These are phyloP conservation scores for Pogonomyrmex barbatus DNA, from an alignment of 1,140 invertebrate species.

Conservation along the genomic window DNA sequence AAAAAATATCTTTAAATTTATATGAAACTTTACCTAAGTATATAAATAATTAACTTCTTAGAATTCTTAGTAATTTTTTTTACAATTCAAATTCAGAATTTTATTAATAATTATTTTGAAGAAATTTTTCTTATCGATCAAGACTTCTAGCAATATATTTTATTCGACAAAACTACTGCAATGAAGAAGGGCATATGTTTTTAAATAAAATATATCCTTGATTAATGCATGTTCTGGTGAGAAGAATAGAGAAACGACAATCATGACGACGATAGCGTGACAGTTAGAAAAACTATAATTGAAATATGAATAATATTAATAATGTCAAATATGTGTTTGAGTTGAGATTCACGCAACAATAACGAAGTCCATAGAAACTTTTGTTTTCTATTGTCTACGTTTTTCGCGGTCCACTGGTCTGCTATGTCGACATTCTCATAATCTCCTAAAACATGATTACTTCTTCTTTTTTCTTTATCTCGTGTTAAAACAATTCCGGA, in stretches of 20 bases:
- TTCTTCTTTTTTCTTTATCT: slow-evolving; percentile 10
- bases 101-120: slow-evolving; percentile 16
- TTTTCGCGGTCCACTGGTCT: slow-evolving; percentile 11
- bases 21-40: not conserved
- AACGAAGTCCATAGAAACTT: not conserved
- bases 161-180: not conserved
- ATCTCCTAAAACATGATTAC: slow-evolving; percentile 14
- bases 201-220: not conserved
- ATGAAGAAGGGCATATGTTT: not conserved
- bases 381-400: not conserved
- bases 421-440: not conserved
- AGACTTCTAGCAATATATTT: not conserved
- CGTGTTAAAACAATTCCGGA: not conserved
- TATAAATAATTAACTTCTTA: not conserved
- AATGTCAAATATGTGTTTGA: not conserved
- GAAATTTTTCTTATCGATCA: not conserved
- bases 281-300: slow-evolving; percentile 20
- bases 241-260: not conserved
- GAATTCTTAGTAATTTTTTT: not conserved
- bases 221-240: not conserved
- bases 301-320: slow-evolving; percentile 12
- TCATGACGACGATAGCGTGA: slow-evolving; percentile 5
- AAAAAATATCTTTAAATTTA: not conserved
- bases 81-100: not conserved
- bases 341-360: not conserved